A percentile compares a stretch with the other conserved stretches of the same genome.
These are phyloP conservation scores for Myripristis murdjan DNA, from an alignment of 2,797 vertebrate genomes.

Conservation along the genomic window DNA sequence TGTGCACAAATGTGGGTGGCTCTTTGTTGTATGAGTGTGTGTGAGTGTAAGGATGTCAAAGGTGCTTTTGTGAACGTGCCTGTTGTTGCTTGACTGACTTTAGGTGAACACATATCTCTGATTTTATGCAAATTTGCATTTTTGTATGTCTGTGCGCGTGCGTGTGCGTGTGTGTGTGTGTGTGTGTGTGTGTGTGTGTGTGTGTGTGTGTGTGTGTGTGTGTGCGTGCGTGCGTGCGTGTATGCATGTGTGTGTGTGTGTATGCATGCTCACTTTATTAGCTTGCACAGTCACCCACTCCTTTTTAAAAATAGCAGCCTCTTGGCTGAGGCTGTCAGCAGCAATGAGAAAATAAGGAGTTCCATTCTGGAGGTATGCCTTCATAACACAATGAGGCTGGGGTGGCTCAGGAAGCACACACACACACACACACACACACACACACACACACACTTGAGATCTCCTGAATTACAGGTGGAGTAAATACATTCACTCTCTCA, in stretches of 20 bases:
- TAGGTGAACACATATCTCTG: conserved; percentile 26
- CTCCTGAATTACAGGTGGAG: not conserved
- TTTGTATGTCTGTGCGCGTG: conserved; percentile 21
- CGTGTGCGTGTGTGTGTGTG: not conserved
- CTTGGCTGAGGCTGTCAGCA: conserved; percentile 83
- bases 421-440: conserved; percentile 23
- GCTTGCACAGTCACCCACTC: conserved; percentile 83
- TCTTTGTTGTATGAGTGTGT: conserved; percentile 50
- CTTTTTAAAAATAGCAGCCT: conserved; percentile 86
- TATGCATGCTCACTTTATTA: conserved; percentile 81
- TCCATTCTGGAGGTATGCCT: conserved; percentile 78
- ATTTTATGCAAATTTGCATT: conserved; percentile 54
- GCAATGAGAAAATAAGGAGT: conserved; percentile 82
- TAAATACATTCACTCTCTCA: not conserved
- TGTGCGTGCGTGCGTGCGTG: not conserved
- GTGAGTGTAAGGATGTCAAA: conserved; percentile 37
- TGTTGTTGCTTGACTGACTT: conserved; percentile 41
- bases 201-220: not conserved
- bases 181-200: not conserved
- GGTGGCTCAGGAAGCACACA: conserved; percentile 47
- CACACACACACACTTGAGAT: not conserved
- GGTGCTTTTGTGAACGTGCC: conserved; percentile 30
- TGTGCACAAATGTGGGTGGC: conserved; percentile 20
- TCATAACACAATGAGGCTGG: conserved; percentile 76
- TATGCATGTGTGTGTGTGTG: not conserved